phyloP scores from a whole-genome alignment of 2,888 invertebrate species.

The Oscheius myriophilus region DNA sequence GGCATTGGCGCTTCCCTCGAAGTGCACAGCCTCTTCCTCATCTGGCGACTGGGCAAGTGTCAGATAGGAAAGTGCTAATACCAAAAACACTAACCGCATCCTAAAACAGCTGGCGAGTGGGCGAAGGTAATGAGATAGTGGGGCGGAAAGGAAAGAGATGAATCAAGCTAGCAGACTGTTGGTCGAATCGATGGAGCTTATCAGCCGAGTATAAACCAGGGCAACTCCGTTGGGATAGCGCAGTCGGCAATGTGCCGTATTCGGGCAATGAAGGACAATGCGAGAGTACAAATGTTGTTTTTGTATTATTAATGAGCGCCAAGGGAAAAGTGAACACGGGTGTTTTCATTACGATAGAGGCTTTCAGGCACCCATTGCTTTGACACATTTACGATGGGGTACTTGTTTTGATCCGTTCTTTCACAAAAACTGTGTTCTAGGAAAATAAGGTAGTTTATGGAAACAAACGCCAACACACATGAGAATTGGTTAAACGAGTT shows the following conservation, averaged over 20 bases:
- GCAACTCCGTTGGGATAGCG: constrained; percentile 5
- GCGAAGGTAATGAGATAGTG: constrained; percentile 11
- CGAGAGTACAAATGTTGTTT: too few species aligned
- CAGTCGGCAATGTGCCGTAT: neutral
- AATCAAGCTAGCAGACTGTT: constrained; percentile 27
- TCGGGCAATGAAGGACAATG: too few species aligned
- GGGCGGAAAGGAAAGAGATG: constrained; percentile 19
- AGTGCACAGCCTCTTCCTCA: constrained; percentile 49
- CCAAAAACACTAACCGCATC: constrained; percentile 21
- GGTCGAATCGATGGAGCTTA: constrained; percentile 28
- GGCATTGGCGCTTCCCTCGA: constrained; percentile 48
- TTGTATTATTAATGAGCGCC: too few species aligned
- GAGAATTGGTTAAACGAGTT: too few species aligned
- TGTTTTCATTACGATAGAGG: too few species aligned
- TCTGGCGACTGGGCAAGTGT: constrained; percentile 42
- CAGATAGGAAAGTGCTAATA: constrained; percentile 7
- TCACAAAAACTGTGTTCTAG: too few species aligned
- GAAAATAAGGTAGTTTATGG: too few species aligned
- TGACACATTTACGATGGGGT: too few species aligned
- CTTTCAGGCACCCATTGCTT: too few species aligned
- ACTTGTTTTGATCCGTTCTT: too few species aligned
- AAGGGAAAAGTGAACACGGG: too few species aligned
- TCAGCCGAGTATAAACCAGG: constrained; percentile 28
- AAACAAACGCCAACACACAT: too few species aligned
- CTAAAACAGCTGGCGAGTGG: constrained; percentile 7